A percentile compares a stretch with the other conserved stretches of the same genome.
These are phyloP conservation scores for Merluccius polli DNA, from an alignment of 2,797 vertebrate genomes.

Conservation along the genomic window DNA sequence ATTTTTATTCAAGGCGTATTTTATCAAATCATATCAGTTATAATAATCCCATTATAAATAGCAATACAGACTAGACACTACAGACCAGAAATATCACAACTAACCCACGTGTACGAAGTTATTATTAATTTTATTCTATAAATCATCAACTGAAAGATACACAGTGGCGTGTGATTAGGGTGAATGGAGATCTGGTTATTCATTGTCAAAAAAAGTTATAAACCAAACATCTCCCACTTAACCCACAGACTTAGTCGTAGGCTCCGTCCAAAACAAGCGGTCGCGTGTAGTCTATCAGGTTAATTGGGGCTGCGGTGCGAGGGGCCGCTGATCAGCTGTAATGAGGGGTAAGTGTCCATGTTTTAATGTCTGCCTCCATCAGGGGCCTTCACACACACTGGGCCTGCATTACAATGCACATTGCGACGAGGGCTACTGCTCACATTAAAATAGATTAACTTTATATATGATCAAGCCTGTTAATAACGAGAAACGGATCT, in stretches of 20 bases:
- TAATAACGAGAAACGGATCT: too few relatives aligned
- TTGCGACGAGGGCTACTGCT: background rate
- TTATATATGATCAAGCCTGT: too few relatives aligned
- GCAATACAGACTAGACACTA: background rate
- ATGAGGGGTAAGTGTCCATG: conserved; percentile 27
- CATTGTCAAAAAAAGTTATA: conserved; percentile 91
- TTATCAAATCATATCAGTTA: background rate
- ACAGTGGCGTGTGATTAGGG: conserved; percentile 87
- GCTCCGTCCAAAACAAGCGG: conserved; percentile 72
- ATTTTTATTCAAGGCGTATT: background rate
- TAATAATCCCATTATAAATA: background rate
- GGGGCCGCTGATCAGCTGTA: conserved; percentile 34
- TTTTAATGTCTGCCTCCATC: too few relatives aligned
- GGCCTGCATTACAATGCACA: background rate
- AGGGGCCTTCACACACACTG: too few relatives aligned
- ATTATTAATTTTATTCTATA: conserved; percentile 99
- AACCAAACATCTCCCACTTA: conserved; percentile 77
- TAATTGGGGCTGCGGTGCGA: conserved; percentile 52
- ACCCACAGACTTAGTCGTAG: conserved; percentile 62
- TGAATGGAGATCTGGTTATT: conserved; percentile 91
- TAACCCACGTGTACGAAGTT: conserved; percentile 86
- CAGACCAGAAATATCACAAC: conserved; percentile 74
- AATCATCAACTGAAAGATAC: conserved; percentile 99
- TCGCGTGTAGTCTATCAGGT: conserved; percentile 63
- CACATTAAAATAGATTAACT: background rate